Evolutionary conservation across 2,113 vertebrate genomes (phyloP).

Genomic region (Rhynchomys soricoides): DNA sequence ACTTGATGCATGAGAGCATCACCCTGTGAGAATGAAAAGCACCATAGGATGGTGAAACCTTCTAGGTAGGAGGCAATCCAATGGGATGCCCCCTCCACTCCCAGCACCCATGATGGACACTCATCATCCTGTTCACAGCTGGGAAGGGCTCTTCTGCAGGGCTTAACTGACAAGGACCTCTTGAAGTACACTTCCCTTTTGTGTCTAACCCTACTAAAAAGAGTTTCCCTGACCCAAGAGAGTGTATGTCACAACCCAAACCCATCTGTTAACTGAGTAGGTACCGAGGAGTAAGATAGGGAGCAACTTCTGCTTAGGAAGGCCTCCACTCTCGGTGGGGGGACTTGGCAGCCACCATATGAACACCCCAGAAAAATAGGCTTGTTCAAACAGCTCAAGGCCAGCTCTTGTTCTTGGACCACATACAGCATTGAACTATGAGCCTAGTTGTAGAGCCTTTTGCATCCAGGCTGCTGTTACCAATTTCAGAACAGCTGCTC

Average conservation of each 20-base stretch:
- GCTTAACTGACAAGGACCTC: conserved; percentile 66
- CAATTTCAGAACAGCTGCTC: background rate
- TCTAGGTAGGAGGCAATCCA: conserved; percentile 49
- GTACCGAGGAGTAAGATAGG: background rate
- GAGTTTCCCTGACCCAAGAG: conserved; percentile 32
- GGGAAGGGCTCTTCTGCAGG: conserved; percentile 74
- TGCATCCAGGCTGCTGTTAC: background rate
- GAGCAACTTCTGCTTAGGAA: background rate
- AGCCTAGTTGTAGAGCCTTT: background rate
- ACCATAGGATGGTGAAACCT: conserved; percentile 78
- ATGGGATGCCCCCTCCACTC: too few species aligned
- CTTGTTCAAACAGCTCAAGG: background rate
- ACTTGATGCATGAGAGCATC: background rate
- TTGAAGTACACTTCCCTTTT: conserved; percentile 24
- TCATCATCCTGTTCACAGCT: background rate
- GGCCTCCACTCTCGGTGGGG: background rate
- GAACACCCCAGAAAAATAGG: background rate
- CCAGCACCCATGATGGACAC: background rate
- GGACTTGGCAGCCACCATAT: background rate
- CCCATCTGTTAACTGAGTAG: background rate
- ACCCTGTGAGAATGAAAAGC: conserved; percentile 43
- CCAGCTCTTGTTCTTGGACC: background rate
- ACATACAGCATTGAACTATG: accelerated
- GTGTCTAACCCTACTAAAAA: conserved; percentile 40
- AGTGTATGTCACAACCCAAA: conserved; percentile 54